Evolutionary conservation across 2,888 invertebrate genomes (phyloP), one percentile per base, ranked within the genome.

Genomic region (Busseola fusca): DNA sequence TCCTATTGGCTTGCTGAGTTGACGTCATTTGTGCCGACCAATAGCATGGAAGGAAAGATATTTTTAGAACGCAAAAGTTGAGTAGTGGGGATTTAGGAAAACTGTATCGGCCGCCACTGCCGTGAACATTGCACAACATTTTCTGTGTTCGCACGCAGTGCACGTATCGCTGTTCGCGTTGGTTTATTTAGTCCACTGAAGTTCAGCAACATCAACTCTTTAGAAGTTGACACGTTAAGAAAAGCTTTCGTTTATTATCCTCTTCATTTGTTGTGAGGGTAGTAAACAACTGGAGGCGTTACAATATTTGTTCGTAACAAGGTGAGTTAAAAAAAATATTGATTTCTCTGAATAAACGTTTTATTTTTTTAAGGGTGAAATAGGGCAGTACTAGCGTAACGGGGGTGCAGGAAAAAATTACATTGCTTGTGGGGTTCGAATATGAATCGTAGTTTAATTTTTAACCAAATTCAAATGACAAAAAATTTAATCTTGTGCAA

Each of bases 61-160:
- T 95, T 95, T 95, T 94, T 95, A 95, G 95, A 94, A 92, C 89
- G 83, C 81, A 85, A 89, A 87, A 81, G 85, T 84, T 74, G 80
- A 84, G 84, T 88, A 87, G 93, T 86, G 92, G 95, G 95, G 93
- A 89, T 89, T 84, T 89, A 91, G 92, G 93, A 94, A 95, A 94
- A 94, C 88, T 83, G 89, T 90, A 88, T 79, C 83, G 80, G 86
- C 78, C 75, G 75, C 88, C 72, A 78, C 69, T 85, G 82, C 78
- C 85, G 84, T 86, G 84, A 89, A 85, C 89, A 90, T 95, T 95
- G 94, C 95, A 95, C 95, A 94, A 95, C 83, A 91, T 90, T 95
- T 94, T 92, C 88, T 84, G 84, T 88, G 85, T 85, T 90, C 89
- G 82, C 83, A 72, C 85, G 79, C 87, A 87, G 90, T 86, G 91